phyloP scores from a whole-genome alignment of 2,113 vertebrate species.

The Syngnathus scovelli region DNA sequence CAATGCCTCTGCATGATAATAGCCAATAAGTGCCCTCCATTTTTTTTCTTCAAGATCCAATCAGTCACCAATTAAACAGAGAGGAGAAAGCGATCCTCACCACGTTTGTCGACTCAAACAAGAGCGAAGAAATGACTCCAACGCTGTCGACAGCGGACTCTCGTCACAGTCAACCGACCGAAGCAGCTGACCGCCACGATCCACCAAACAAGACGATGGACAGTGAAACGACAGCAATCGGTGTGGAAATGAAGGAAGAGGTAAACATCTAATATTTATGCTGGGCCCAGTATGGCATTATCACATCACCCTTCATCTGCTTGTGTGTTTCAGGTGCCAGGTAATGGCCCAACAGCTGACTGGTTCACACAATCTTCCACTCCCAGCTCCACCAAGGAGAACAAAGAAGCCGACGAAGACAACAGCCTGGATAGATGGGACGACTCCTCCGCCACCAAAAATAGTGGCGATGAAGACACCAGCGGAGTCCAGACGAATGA shows the following conservation, averaged over 20 bases:
- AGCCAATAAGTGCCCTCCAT: background rate
- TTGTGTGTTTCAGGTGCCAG: slow-evolving; percentile 25
- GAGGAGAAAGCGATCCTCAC: slow-evolving; percentile 8
- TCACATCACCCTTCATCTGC: background rate
- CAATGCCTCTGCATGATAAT: background rate
- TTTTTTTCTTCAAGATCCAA: background rate
- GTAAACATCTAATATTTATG: slow-evolving; percentile 20
- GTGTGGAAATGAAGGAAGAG: slow-evolving; percentile 3
- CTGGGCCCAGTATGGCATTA: background rate
- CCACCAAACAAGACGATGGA: slow-evolving; percentile 33
- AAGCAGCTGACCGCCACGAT: slow-evolving; percentile 8
- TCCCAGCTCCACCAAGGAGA: slow-evolving; percentile 6
- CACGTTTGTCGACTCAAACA: background rate
- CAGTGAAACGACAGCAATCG: background rate
- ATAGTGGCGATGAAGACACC: rapidly evolving
- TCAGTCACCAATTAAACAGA: background rate
- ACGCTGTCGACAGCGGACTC: slow-evolving; percentile 21
- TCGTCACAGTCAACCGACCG: slow-evolving; percentile 26
- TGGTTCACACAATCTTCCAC: slow-evolving; percentile 4
- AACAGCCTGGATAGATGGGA: slow-evolving; percentile 20
- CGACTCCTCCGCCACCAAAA: background rate
- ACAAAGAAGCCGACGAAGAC: background rate
- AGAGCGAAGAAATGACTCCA: slow-evolving; percentile 8
- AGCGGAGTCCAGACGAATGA: slow-evolving; percentile 9
- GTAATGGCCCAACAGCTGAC: slow-evolving; percentile 14